A percentile compares a stretch with the other conserved stretches of the same genome.
These are phyloP conservation scores for Cisticola juncidis DNA, from an alignment of 2,113 vertebrate species.

Conservation along the genomic window DNA sequence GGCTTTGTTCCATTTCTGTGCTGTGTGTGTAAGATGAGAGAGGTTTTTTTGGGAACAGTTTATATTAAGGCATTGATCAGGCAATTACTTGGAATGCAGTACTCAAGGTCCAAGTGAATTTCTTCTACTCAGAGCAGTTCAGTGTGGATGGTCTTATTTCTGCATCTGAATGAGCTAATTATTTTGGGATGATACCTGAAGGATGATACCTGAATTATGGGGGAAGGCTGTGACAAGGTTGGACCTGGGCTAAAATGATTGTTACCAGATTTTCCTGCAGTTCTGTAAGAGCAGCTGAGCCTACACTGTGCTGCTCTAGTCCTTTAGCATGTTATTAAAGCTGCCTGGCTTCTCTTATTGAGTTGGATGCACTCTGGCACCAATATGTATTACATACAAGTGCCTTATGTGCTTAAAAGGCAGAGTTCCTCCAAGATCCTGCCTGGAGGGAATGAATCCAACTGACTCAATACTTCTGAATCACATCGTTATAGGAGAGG, in stretches of 20 bases:
- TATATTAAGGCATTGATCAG: neutral
- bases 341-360: neutral
- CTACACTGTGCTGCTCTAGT: neutral
- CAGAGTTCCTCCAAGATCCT: neutral
- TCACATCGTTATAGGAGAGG: neutral
- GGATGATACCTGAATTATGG: rapidly evolving
- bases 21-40: neutral
- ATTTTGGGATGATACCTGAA: neutral
- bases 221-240: neutral
- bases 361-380: neutral
- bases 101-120: neutral
- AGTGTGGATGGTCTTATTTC: neutral
- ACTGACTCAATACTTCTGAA: neutral
- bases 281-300: neutral
- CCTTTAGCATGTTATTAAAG: neutral
- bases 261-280: neutral
- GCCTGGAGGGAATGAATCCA: neutral
- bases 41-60: neutral
- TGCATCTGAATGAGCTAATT: neutral
- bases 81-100: neutral
- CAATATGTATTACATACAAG: neutral
- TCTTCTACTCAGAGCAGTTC: neutral
- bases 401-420: neutral
- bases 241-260: neutral
- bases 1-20: neutral